Evolutionary conservation across 2,888 invertebrate species (phyloP).

Genomic region (Caenorhabditis drosophilae): DNA sequence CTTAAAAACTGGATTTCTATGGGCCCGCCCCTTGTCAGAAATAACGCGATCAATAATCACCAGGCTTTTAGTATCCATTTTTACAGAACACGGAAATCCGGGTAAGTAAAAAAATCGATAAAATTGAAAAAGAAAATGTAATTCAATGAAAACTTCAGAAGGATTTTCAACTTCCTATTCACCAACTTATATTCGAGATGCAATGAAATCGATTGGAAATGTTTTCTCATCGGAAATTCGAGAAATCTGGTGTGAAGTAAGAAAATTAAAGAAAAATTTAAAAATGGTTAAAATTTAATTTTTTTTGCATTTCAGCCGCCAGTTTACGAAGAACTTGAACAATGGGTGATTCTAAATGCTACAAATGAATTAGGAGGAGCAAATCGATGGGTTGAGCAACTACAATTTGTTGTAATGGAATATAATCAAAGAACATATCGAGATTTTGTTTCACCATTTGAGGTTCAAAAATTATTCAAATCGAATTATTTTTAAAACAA

Average conservation of each 20-base stretch:
- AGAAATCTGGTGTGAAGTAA: slow-evolving; percentile 41
- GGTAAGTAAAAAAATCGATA: slow-evolving; percentile 1
- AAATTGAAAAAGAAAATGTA: background rate
- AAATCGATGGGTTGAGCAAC: slow-evolving; percentile 43
- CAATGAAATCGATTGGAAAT: slow-evolving; percentile 28
- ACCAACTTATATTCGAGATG: slow-evolving; percentile 33
- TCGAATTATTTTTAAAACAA: too few relatives aligned
- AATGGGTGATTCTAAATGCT: slow-evolving; percentile 18
- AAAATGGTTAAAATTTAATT: too few relatives aligned
- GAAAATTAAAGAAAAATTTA: too few relatives aligned
- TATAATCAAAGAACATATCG: slow-evolving; percentile 36
- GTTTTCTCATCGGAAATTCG: slow-evolving; percentile 32
- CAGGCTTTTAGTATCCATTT: slow-evolving; percentile 29
- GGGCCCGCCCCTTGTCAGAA: slow-evolving; percentile 35
- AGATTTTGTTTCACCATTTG: slow-evolving; percentile 22
- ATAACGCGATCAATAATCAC: slow-evolving; percentile 12
- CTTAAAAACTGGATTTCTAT: slow-evolving; percentile 27
- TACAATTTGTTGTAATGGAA: slow-evolving; percentile 38
- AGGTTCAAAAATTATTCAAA: too few relatives aligned
- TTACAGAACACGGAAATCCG: slow-evolving; percentile 41
- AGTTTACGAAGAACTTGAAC: slow-evolving; percentile 20
- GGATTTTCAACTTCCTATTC: slow-evolving; percentile 30
- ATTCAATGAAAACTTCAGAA: slow-evolving; percentile 9
- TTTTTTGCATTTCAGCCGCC: too few relatives aligned
- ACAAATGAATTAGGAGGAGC: slow-evolving; percentile 20